These are phyloP conservation scores for Eumerus sabulonum DNA, from an alignment of 2,888 invertebrate genomes.

Conservation along the genomic window DNA sequence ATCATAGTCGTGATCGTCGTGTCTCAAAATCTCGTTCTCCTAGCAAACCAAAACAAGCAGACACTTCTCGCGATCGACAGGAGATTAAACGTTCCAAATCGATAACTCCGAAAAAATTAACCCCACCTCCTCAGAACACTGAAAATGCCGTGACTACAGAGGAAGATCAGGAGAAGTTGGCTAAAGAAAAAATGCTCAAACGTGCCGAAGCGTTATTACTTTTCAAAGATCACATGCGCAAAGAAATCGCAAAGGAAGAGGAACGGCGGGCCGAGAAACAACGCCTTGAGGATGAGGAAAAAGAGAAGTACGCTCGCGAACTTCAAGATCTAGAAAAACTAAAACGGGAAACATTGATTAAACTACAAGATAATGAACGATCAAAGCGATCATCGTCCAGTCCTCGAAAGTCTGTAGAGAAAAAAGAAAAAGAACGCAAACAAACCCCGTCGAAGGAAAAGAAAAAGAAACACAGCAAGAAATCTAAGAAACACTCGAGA, in stretches of 20 bases:
- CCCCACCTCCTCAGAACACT: slow-evolving; percentile 47
- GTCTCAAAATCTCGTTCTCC: slow-evolving; percentile 71
- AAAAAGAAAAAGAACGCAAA: slow-evolving; percentile 66
- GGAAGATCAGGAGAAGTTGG: slow-evolving; percentile 75
- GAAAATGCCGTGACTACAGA: slow-evolving; percentile 53
- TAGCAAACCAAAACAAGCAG: slow-evolving; percentile 60
- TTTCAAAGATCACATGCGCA: slow-evolving; percentile 82
- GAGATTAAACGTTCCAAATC: slow-evolving; percentile 48
- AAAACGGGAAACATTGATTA: slow-evolving; percentile 77
- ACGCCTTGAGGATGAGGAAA: slow-evolving; percentile 76
- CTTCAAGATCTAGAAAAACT: slow-evolving; percentile 77
- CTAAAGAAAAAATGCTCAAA: slow-evolving; percentile 78
- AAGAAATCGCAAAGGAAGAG: slow-evolving; percentile 81
- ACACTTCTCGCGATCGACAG: slow-evolving; percentile 47
- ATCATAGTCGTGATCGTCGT: slow-evolving; percentile 69
- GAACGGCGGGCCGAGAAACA: slow-evolving; percentile 80
- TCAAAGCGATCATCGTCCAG: slow-evolving; percentile 70
- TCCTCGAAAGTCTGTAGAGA: slow-evolving; percentile 62
- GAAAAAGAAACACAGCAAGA: slow-evolving; percentile 76
- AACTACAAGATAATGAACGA: slow-evolving; percentile 76
- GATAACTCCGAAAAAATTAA: slow-evolving; percentile 47
- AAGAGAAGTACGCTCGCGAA: slow-evolving; percentile 76
- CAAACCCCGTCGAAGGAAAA: slow-evolving; percentile 62
- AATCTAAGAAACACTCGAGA: slow-evolving; percentile 76
- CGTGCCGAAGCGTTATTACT: slow-evolving; percentile 80